These are phyloP conservation scores for Trachymyrmex cornetzi DNA, from an alignment of 1,140 invertebrate genomes.

Conservation along the genomic window DNA sequence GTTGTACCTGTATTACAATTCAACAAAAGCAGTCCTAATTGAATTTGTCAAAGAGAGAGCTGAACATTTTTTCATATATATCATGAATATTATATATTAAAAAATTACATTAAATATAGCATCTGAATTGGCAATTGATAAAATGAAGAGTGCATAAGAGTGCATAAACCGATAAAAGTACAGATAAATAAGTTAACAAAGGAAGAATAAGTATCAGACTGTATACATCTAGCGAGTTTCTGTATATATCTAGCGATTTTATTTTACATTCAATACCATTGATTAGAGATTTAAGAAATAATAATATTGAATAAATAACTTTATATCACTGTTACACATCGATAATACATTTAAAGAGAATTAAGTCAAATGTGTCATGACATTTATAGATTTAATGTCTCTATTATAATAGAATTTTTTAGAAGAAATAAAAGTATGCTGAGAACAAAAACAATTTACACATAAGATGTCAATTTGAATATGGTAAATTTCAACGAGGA, in stretches of 20 bases:
- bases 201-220: constrained; percentile 10
- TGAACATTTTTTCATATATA: constrained; percentile 19
- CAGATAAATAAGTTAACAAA: constrained; percentile 47
- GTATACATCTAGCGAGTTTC: constrained; percentile 43
- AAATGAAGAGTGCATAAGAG: background rate
- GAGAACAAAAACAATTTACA: background rate
- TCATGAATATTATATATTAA: constrained; percentile 25
- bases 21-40: constrained; percentile 53
- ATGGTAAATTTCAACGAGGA: constrained; percentile 24
- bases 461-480: background rate
- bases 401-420: constrained; percentile 8
- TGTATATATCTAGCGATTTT: constrained; percentile 40
- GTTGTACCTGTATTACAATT: constrained; percentile 58
- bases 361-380: background rate
- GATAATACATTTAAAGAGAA: background rate
- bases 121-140: background rate
- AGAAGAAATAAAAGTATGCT: background rate
- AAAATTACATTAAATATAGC: constrained; percentile 30
- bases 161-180: constrained; percentile 5
- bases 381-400: background rate
- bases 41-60: constrained; percentile 37
- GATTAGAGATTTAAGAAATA: constrained; percentile 10
- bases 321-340: constrained; percentile 1
- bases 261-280: constrained; percentile 61
- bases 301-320: constrained; percentile 57